Percentiles rank a stretch among this genome's conserved stretches.
phyloP scores from a whole-genome alignment of 2,888 invertebrate species.

The Dioctria rufipes region DNA sequence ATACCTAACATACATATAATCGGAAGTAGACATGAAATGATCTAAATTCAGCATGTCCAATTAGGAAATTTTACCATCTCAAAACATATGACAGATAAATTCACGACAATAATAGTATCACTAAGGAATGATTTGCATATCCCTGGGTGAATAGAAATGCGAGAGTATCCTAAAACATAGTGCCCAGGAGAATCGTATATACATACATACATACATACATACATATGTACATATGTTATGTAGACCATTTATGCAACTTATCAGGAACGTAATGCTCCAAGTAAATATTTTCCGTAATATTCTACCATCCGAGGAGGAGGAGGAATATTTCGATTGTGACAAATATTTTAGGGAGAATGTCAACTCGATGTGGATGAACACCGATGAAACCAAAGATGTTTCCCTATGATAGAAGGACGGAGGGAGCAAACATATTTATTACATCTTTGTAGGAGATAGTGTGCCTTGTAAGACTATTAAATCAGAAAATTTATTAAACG shows the following conservation, averaged over 20 bases:
- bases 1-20: slow-evolving; percentile 6
- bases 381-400: slow-evolving; percentile 49
- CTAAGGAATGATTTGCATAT: slow-evolving; percentile 51
- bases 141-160: slow-evolving; percentile 39
- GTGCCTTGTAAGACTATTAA: slow-evolving; percentile 46
- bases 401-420: not conserved
- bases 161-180: slow-evolving; percentile 3
- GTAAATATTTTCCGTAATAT: slow-evolving; percentile 40
- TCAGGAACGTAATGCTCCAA: slow-evolving; percentile 24
- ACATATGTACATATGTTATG: too few relatives aligned
- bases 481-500: slow-evolving; percentile 44
- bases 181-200: not conserved
- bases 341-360: slow-evolving; percentile 49
- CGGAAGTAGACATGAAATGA: slow-evolving; percentile 14
- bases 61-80: slow-evolving; percentile 40
- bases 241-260: slow-evolving; percentile 18
- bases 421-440: slow-evolving; percentile 38
- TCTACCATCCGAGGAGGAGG: slow-evolving; percentile 11
- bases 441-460: slow-evolving; percentile 26
- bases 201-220: not conserved
- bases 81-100: slow-evolving; percentile 32
- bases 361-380: slow-evolving; percentile 39
- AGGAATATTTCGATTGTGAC: slow-evolving; percentile 47
- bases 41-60: slow-evolving; percentile 44
- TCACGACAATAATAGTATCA: slow-evolving; percentile 24